Percentiles rank a stretch among this genome's conserved stretches.
These are phyloP conservation scores for Drosophila bunnanda DNA, from an alignment of 2,888 invertebrate genomes.

Conservation along the genomic window DNA sequence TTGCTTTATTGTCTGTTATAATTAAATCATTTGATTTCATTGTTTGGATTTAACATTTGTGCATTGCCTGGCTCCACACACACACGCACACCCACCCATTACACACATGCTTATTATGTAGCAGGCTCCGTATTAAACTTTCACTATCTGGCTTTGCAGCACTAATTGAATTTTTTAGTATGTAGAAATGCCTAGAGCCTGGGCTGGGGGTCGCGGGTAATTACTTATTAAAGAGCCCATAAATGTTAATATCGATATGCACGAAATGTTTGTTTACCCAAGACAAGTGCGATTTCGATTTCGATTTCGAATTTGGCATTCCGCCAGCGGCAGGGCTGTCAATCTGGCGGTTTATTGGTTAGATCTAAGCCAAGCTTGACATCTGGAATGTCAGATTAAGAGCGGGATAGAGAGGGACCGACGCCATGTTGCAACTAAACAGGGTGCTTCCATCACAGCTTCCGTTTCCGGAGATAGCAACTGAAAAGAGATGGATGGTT, in stretches of 20 bases:
- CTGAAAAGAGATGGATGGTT: no score
- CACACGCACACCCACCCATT: background rate
- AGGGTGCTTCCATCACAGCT: no score
- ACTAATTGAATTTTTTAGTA: slow-evolving; percentile 71
- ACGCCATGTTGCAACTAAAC: background rate
- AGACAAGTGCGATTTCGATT: background rate
- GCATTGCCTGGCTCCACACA: slow-evolving; percentile 45
- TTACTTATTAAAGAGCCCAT: slow-evolving; percentile 77
- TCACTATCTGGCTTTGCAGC: slow-evolving; percentile 64
- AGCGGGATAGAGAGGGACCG: background rate
- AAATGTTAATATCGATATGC: slow-evolving; percentile 70
- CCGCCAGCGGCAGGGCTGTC: background rate
- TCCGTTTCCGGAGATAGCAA: no score
- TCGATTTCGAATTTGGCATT: background rate
- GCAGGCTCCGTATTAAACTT: slow-evolving; percentile 55
- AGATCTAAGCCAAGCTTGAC: background rate
- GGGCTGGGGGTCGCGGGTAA: slow-evolving; percentile 25
- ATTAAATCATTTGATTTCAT: slow-evolving; percentile 80
- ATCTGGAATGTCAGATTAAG: background rate
- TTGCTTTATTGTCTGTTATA: slow-evolving; percentile 77
- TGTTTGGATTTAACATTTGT: slow-evolving; percentile 73
- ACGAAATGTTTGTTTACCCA: slow-evolving; percentile 34
- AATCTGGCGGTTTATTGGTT: background rate
- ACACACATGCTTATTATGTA: background rate
- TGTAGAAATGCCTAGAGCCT: slow-evolving; percentile 30